Base-by-base conservation (phyloP, 2,113 vertebrate species). In the Clarias magur region DNA sequence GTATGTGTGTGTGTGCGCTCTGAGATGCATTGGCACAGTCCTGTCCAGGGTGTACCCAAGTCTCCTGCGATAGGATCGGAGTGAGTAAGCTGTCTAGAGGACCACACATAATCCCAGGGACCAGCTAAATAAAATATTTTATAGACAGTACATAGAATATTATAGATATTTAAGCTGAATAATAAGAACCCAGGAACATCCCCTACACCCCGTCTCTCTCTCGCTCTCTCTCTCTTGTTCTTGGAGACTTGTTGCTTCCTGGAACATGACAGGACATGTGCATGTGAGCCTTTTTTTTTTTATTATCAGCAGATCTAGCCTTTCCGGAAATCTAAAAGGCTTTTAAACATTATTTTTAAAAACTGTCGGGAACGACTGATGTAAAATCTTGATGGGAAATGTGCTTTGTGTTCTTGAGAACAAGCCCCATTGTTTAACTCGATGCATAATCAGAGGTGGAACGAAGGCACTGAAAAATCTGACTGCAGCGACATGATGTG, bases 361-460 rank as follows among this genome's bases (percentile, higher is more conserved):
- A 59, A 13, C 3, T 80, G 56, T 34, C 2, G 30, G 17, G 27
- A 80, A 59, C 13, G 27, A 80, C 56, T 60, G 27, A 38, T 11
- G 4, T 17, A 59, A n/a, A 80, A 21, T 80, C n/a, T 48, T 53
- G 38, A 54, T 65, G 63, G 38, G 16, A 83, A 67, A 68, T 68
- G 42, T 6, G 42, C 25, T n/a, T 15, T 54, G 62, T 75, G 6
- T 70, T 70, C 53, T 76, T 81, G 53, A 60, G 62, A 57, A 81
- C 27, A 23, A 27, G 80, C 30, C 57, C 65, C 81, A 73, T 84
- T 78, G 79, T 54, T 81, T 27, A 80, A 80, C 78, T 78, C 65
- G 70, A 82, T 73, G 42, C 72, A 48, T 53, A 48, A 38, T 84
- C 85, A 89, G 27, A 84, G 30, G 13, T 85, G 84, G 19, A 84